Evolutionary conservation across 2,113 vertebrate species (phyloP).

Genomic region (Anolis sagrei): DNA sequence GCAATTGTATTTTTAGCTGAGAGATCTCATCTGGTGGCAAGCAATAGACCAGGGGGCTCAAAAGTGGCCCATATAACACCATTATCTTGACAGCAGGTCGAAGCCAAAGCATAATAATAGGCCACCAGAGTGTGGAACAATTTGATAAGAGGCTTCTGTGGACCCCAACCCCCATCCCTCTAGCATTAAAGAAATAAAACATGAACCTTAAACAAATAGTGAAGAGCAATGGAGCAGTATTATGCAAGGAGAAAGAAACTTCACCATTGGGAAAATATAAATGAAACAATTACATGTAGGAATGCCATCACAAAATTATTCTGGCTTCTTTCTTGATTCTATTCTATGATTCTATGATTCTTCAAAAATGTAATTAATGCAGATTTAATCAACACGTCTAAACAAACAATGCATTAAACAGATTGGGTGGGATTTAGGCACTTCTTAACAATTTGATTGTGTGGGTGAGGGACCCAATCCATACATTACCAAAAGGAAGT

Average conservation of each 20-base stretch:
- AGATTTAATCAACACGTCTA: not conserved
- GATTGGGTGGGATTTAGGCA: not conserved
- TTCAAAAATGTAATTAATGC: not conserved
- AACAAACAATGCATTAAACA: not conserved
- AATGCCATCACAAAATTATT: not conserved
- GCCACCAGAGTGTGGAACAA: not conserved
- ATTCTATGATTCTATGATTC: no score
- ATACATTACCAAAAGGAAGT: not conserved
- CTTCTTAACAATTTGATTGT: not conserved
- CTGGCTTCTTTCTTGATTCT: no score
- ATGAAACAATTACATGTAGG: not conserved
- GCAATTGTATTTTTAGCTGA: slow-evolving; percentile 6
- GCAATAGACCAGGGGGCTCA: not conserved
- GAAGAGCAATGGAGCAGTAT: not conserved
- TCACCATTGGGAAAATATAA: not conserved
- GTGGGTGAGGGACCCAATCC: not conserved
- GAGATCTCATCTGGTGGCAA: not conserved
- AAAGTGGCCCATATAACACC: not conserved
- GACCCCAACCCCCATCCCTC: no score
- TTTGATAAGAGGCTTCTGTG: not conserved
- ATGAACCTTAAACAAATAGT: not conserved
- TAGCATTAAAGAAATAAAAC: not conserved
- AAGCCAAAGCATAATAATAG: rapidly evolving
- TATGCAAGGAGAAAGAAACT: not conserved
- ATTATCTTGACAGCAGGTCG: not conserved